A percentile compares a stretch with the other conserved stretches of the same genome.
Conservation (phyloP, 2,797 vertebrate species). For the Rhabdomys pumilio region DNA sequence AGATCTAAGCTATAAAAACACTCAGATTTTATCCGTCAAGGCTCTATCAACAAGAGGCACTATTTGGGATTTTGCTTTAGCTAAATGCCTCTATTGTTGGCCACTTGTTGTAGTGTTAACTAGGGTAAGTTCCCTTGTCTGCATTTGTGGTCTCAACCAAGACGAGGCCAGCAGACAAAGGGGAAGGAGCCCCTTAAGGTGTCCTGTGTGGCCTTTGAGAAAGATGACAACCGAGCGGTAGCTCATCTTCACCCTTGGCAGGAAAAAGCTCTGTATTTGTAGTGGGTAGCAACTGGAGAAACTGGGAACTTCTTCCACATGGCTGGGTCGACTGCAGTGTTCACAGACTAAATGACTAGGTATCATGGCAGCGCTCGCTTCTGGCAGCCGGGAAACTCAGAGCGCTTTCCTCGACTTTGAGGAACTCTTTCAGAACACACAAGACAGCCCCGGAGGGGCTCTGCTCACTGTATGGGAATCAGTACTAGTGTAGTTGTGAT, state of each 20-base stretch:
- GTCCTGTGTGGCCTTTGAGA: background rate
- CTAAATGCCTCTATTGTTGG: slow-evolving; percentile 85
- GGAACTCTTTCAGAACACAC: background rate
- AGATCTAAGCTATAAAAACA: slow-evolving; percentile 86
- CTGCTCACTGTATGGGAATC: accelerated
- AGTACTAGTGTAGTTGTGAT: background rate
- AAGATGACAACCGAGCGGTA: background rate
- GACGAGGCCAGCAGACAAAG: slow-evolving; percentile 54
- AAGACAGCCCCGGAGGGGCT: background rate
- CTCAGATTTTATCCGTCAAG: slow-evolving; percentile 84
- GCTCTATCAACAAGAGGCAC: slow-evolving; percentile 87
- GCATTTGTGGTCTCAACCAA: slow-evolving; percentile 75
- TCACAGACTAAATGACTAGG: background rate
- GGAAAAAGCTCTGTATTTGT: background rate
- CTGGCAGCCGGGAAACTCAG: background rate
- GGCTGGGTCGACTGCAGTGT: background rate
- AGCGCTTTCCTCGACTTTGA: background rate
- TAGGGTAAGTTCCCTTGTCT: slow-evolving; percentile 82
- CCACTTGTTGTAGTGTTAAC: slow-evolving; percentile 86
- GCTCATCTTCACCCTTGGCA: background rate
- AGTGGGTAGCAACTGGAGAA: background rate
- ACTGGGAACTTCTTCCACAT: background rate
- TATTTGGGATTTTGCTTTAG: slow-evolving; percentile 87
- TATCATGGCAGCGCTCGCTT: background rate
- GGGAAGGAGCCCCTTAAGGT: slow-evolving; percentile 64